Conservation (phyloP, 1,140 invertebrate genomes). For the Potamilus streckersoni region DNA sequence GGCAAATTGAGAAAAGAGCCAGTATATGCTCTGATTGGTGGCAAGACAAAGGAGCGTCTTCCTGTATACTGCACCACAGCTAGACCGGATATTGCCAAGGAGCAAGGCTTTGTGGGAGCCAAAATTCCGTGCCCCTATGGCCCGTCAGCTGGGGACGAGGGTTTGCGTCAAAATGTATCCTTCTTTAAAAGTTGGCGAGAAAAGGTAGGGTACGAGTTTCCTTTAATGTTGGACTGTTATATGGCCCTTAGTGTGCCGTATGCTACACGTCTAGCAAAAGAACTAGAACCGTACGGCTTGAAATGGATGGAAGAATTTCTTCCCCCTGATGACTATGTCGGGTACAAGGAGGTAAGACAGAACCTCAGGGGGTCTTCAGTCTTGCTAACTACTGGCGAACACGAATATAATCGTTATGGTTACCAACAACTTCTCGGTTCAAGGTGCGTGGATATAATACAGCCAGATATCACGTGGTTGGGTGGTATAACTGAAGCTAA, state of each 20-base stretch:
- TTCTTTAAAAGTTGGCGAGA: constrained; percentile 58
- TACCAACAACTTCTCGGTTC: constrained; percentile 53
- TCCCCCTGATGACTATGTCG: constrained; percentile 58
- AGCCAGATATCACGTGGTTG: constrained; percentile 62
- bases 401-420: constrained; percentile 63
- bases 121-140: constrained; percentile 61
- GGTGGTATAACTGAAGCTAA: constrained; percentile 61
- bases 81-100: constrained; percentile 56
- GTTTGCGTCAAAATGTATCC: constrained; percentile 56
- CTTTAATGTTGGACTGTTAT: constrained; percentile 59
- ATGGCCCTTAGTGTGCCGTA: constrained; percentile 60
- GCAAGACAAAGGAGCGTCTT: constrained; percentile 59
- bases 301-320: constrained; percentile 65
- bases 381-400: constrained; percentile 59
- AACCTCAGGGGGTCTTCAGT: constrained; percentile 49
- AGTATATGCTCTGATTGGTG: constrained; percentile 57
- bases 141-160: constrained; percentile 55
- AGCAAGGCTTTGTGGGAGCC: constrained; percentile 58
- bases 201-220: constrained; percentile 56
- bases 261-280: constrained; percentile 51
- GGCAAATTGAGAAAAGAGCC: constrained; percentile 58
- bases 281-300: constrained; percentile 51
- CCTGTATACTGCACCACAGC: constrained; percentile 60
- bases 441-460: constrained; percentile 61
- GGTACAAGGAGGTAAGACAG: constrained; percentile 54